These are phyloP conservation scores for Hyaena hyaena DNA, from an alignment of 2,113 vertebrate species.

Conservation along the genomic window DNA sequence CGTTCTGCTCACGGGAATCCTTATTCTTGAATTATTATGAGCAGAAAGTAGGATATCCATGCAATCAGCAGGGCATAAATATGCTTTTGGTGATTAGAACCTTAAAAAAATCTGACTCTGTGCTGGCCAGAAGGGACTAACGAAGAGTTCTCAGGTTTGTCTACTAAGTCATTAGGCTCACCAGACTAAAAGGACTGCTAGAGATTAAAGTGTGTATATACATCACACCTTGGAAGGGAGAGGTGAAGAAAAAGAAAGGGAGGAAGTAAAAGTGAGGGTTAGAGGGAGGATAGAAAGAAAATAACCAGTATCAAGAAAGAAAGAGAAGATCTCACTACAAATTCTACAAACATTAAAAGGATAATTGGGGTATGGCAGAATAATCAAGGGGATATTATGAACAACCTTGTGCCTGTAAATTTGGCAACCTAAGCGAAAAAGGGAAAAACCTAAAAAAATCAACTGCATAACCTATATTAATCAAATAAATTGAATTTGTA, in stretches of 20 bases:
- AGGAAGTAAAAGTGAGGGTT: not conserved
- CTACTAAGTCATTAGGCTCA: not conserved
- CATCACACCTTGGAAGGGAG: not conserved
- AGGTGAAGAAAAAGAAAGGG: not conserved
- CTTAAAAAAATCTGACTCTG: not conserved
- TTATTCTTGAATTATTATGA: not conserved
- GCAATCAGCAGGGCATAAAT: not conserved
- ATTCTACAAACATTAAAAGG: not conserved
- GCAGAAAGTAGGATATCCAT: too few species aligned
- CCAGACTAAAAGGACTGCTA: not conserved
- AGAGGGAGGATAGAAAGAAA: not conserved
- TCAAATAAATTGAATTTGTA: not conserved
- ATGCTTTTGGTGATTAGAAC: not conserved
- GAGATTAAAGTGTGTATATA: not conserved
- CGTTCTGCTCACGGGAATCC: not conserved
- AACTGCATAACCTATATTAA: not conserved
- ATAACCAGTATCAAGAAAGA: not conserved
- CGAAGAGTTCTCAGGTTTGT: not conserved
- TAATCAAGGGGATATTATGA: not conserved
- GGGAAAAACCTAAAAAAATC: not conserved
- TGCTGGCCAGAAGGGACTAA: not conserved
- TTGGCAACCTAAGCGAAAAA: not conserved
- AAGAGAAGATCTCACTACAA: not conserved
- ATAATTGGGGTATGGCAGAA: not conserved
- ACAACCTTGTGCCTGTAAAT: not conserved